These are phyloP conservation scores for Porites rus DNA, from an alignment of 92 coral and sea anemone genomes.

Conservation along the genomic window DNA sequence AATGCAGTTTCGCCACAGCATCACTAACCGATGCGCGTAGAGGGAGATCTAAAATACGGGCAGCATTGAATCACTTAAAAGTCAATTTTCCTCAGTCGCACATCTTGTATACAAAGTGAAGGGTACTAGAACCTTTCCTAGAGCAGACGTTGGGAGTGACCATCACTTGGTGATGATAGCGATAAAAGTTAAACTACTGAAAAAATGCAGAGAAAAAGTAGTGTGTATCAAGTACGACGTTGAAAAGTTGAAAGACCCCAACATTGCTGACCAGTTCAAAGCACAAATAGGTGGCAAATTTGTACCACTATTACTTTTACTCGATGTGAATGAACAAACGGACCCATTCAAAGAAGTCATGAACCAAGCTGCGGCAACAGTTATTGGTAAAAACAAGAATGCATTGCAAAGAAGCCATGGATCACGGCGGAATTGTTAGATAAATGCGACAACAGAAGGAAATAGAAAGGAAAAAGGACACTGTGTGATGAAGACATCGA, in stretches of 20 bases:
- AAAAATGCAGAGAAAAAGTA: neutral
- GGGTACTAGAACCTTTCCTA: neutral
- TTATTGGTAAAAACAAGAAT: neutral
- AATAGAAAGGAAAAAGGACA: neutral
- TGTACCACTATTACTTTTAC: neutral
- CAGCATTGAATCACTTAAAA: no score
- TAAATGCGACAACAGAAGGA: neutral
- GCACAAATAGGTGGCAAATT: slow-evolving; percentile 7
- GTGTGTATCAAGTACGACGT: slow-evolving; percentile 1
- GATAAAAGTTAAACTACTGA: neutral
- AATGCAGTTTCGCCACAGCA: no score
- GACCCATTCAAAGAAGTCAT: slow-evolving; percentile 1
- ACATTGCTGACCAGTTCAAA: neutral
- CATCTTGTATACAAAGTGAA: neutral
- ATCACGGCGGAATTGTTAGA: neutral
- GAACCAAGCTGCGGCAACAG: neutral
- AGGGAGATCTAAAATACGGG: no score
- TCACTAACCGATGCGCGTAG: no score
- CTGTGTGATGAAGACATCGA: slow-evolving; percentile 8
- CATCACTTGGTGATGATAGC: neutral
- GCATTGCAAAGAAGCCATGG: neutral
- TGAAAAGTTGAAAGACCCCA: slow-evolving; percentile 1
- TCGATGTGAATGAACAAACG: slow-evolving; percentile 2
- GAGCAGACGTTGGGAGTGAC: slow-evolving; percentile 6
- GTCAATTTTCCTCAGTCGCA: neutral